phyloP scores from a whole-genome alignment of 2,797 vertebrate genomes.

The Ceryle rudis region DNA sequence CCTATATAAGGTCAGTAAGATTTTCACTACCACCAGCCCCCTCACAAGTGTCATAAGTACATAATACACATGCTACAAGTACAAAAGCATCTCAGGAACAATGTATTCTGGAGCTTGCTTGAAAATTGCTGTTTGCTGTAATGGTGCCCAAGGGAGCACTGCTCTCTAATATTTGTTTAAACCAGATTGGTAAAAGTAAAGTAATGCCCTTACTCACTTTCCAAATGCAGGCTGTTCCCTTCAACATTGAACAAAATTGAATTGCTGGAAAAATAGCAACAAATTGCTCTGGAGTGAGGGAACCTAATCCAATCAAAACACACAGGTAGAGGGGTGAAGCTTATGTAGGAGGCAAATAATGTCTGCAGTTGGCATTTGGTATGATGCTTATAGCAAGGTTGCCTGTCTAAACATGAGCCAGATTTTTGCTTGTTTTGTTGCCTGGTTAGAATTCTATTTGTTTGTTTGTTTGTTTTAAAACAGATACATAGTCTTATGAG shows the following conservation, averaged over 20 bases:
- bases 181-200: conserved; percentile 55
- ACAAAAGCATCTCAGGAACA: conserved; percentile 35
- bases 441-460: not conserved
- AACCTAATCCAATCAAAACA: not conserved
- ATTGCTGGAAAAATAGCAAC: not conserved
- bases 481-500: accelerated
- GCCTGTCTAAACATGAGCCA: not conserved
- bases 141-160: conserved; percentile 51
- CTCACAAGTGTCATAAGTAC: conserved; percentile 7
- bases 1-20: not conserved
- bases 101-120: conserved; percentile 28
- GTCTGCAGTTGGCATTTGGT: not conserved
- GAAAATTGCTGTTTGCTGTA: conserved; percentile 66
- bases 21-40: not conserved
- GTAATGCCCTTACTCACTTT: conserved; percentile 29
- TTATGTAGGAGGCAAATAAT: not conserved
- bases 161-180: conserved; percentile 71
- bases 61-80: conserved; percentile 16
- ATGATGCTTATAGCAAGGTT: not conserved
- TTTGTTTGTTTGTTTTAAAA: not conserved
- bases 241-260: not conserved
- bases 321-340: not conserved
- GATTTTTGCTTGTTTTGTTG: not conserved
- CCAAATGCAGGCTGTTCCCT: not conserved
- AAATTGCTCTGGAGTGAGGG: not conserved